Conservation (phyloP, 2,888 invertebrate genomes). For the Noctua fimbriata region DNA sequence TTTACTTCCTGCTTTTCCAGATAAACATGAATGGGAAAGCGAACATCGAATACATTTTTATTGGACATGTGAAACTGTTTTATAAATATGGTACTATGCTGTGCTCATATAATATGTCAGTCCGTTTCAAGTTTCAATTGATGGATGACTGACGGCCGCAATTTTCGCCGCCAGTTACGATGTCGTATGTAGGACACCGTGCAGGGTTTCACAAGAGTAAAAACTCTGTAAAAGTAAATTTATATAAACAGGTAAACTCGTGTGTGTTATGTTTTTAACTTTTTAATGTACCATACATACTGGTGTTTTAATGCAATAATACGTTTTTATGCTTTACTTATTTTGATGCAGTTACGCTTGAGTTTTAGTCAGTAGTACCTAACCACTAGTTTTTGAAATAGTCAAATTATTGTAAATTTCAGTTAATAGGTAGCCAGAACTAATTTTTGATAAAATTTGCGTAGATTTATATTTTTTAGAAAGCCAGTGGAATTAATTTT, state of each 20-base stretch:
- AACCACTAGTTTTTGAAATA: background rate
- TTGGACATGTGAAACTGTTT: slow-evolving; percentile 46
- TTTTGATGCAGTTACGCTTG: slow-evolving; percentile 8
- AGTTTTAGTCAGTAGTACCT: slow-evolving; percentile 4
- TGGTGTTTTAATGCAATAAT: slow-evolving; percentile 14
- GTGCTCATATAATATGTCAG: slow-evolving; percentile 52
- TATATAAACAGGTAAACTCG: slow-evolving; percentile 39
- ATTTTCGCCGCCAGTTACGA: slow-evolving; percentile 65
- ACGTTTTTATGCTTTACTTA: slow-evolving; percentile 9
- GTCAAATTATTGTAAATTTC: background rate
- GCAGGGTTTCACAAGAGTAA: slow-evolving; percentile 74
- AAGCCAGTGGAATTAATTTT: slow-evolving; percentile 14
- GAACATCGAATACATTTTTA: slow-evolving; percentile 17
- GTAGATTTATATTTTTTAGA: slow-evolving; percentile 12
- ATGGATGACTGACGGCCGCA: slow-evolving; percentile 68
- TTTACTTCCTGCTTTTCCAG: slow-evolving; percentile 1
- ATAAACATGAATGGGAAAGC: slow-evolving; percentile 21
- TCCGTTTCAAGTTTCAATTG: slow-evolving; percentile 65
- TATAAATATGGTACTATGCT: slow-evolving; percentile 21
- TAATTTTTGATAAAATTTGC: slow-evolving; percentile 6
- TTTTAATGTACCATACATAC: slow-evolving; percentile 22
- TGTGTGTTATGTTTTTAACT: slow-evolving; percentile 28
- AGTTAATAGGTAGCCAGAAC: background rate
- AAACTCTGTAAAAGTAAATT: slow-evolving; percentile 70
- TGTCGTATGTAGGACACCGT: slow-evolving; percentile 74